Evolutionary conservation across 2,888 invertebrate genomes (phyloP).

Genomic region (Cartodere bifasciata): DNA sequence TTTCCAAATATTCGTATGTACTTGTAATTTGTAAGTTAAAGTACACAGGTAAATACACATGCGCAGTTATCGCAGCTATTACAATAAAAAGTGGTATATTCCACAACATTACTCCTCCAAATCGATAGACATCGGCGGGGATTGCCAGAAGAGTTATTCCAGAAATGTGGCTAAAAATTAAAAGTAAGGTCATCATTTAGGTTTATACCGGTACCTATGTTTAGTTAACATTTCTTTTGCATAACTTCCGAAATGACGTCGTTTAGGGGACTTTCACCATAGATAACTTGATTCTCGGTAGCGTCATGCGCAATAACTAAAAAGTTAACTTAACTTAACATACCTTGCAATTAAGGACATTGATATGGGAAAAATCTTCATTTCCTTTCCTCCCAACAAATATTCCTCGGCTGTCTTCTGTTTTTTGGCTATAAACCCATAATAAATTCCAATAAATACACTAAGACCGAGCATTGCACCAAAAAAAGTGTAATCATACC

Average conservation of each 20-base stretch:
- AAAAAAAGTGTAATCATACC: conserved; percentile 21
- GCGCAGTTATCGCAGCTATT: conserved; percentile 22
- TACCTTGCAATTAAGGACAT: conserved; percentile 59
- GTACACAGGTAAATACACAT: conserved; percentile 46
- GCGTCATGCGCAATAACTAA: too few species aligned
- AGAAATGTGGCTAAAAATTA: conserved; percentile 46
- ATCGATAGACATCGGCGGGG: conserved; percentile 56
- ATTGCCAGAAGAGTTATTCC: conserved; percentile 58
- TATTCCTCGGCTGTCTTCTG: conserved; percentile 51
- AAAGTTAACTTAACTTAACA: background rate
- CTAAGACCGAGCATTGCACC: conserved; percentile 16
- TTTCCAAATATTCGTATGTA: conserved; percentile 49
- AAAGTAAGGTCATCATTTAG: background rate
- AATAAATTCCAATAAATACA: conserved; percentile 26
- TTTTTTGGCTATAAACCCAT: conserved; percentile 38
- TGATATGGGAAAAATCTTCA: conserved; percentile 56
- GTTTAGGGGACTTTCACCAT: too few species aligned
- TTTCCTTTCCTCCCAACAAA: conserved; percentile 53
- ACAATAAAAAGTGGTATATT: conserved; percentile 33
- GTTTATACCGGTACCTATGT: too few species aligned
- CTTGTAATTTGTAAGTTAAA: conserved; percentile 52
- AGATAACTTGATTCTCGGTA: too few species aligned
- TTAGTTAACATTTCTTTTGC: too few species aligned
- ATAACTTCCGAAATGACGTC: too few species aligned
- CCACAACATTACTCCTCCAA: conserved; percentile 48